Evolutionary conservation across 2,797 vertebrate species (phyloP), one percentile per base, ranked within the genome.

Genomic region (Parauchenoglanis ngamensis): DNA sequence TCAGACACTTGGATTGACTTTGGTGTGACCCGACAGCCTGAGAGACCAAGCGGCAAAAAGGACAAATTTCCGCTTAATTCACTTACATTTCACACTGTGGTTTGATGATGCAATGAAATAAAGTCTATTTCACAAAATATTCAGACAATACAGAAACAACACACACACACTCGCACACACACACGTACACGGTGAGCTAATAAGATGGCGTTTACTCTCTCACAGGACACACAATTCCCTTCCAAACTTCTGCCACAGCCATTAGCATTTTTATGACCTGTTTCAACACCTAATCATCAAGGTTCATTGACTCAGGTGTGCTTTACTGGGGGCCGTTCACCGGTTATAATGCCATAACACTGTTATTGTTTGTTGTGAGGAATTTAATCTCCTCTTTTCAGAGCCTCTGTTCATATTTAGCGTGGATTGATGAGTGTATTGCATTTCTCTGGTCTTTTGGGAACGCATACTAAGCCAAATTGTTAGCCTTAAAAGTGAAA

Each of bases 281-380:
- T 78, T 85, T 79, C 77, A 59, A 35, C 85, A 86, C 77, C 76
- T 86, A 13, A 72, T 88, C 82, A 63, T 44, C 3, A 31, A 10
- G 44, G 5, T 54, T 75, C 35, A 87, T 76, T 76, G 86, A 75
- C 87, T 84, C 81, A 78, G 75, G 54, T 70, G 52, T 31, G 46
- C 49, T 85, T 44, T 79, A 79, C 35, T 28, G 31, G 31, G 72
- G n/a, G 44, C 12, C 21, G n/a, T 79, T 65, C 56, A 68, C 4
- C 19, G 8, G 23, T 17, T 59, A 73, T 82, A 70, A 73, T 61
- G 13, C 25, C 10, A 0, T 57, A 21, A 78, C 54, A 11, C 76
- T 77, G 49, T 75, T 31, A 19, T 21, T 68, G 59, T 59, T 78
- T 59, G 4, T 44, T 57, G 28, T 70, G 31, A 57, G 65, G 65